Evolutionary conservation across 53 echinoderm and acorn worm genomes (phyloP).

Genomic region (Holothuria leucospilota): DNA sequence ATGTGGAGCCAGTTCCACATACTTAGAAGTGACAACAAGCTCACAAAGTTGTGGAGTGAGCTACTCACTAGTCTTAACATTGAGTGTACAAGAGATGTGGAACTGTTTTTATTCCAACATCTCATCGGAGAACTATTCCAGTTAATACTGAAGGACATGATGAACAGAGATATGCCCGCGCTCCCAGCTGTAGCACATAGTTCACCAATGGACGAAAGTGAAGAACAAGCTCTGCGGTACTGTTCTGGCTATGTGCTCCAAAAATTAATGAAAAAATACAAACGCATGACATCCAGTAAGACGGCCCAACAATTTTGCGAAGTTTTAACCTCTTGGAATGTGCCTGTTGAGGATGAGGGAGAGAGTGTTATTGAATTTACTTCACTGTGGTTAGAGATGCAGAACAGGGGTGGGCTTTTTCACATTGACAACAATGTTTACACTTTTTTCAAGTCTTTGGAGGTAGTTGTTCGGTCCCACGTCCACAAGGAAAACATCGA

Average conservation of each 20-base stretch:
- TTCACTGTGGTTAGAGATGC: too few species aligned
- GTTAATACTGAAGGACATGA: not conserved
- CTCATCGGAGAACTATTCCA: not conserved
- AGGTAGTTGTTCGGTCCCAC: too few species aligned
- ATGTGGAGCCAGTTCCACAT: not conserved
- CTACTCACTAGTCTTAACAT: not conserved
- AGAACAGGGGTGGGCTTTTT: too few species aligned
- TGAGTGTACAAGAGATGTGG: not conserved
- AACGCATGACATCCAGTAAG: not conserved
- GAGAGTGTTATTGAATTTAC: too few species aligned
- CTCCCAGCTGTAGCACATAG: too few species aligned
- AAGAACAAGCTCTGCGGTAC: conserved; percentile 5
- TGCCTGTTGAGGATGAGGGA: too few species aligned
- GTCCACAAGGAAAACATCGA: too few species aligned
- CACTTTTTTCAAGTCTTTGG: too few species aligned
- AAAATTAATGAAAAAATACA: conserved; percentile 9
- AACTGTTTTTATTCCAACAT: conserved; percentile 7
- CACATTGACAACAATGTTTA: too few species aligned
- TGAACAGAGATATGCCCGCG: conserved; percentile 1
- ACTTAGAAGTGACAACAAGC: not conserved
- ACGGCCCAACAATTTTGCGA: too few species aligned
- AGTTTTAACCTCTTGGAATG: too few species aligned
- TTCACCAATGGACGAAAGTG: not conserved
- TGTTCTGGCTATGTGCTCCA: not conserved
- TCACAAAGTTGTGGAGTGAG: not conserved